phyloP scores from a whole-genome alignment of 2,888 invertebrate genomes.

The Camponotus fellah region DNA sequence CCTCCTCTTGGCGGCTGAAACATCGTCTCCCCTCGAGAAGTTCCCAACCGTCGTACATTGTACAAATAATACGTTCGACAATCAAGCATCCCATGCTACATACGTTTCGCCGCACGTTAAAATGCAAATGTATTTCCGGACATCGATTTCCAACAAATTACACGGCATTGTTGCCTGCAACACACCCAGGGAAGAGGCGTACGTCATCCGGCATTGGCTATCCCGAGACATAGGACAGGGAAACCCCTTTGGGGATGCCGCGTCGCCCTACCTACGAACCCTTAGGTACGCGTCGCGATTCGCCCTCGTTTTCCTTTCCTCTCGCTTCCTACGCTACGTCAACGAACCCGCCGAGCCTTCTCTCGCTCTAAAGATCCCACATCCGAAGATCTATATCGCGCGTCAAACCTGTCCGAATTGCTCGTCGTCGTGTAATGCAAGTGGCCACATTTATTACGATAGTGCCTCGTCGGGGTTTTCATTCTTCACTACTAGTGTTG shows the following conservation, averaged over 20 bases:
- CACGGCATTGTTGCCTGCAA: not conserved
- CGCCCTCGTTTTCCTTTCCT: slow-evolving; percentile 45
- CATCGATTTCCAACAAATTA: slow-evolving; percentile 25
- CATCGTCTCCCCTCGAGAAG: not conserved
- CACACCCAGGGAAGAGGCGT: not conserved
- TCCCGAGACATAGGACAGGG: slow-evolving; percentile 78
- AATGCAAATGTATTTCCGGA: slow-evolving; percentile 8
- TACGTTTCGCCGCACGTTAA: slow-evolving; percentile 6
- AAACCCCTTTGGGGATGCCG: slow-evolving; percentile 64
- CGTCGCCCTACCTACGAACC: slow-evolving; percentile 65
- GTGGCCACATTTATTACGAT: slow-evolving; percentile 86
- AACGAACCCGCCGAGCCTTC: slow-evolving; percentile 34
- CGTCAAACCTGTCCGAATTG: slow-evolving; percentile 86
- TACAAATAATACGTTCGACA: slow-evolving; percentile 40
- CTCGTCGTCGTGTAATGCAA: slow-evolving; percentile 86
- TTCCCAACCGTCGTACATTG: not conserved
- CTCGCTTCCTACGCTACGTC: slow-evolving; percentile 1
- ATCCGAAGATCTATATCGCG: slow-evolving; percentile 85
- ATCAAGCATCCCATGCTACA: not conserved
- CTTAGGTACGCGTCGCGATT: slow-evolving; percentile 51
- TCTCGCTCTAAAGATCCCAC: slow-evolving; percentile 41
- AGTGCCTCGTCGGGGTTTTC: slow-evolving; percentile 82
- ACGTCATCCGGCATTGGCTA: slow-evolving; percentile 80
- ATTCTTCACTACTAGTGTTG: slow-evolving; percentile 64
- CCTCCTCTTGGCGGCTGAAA: slow-evolving; percentile 20